phyloP scores from a whole-genome alignment of 2,888 invertebrate species.

The Amiota mariae region DNA sequence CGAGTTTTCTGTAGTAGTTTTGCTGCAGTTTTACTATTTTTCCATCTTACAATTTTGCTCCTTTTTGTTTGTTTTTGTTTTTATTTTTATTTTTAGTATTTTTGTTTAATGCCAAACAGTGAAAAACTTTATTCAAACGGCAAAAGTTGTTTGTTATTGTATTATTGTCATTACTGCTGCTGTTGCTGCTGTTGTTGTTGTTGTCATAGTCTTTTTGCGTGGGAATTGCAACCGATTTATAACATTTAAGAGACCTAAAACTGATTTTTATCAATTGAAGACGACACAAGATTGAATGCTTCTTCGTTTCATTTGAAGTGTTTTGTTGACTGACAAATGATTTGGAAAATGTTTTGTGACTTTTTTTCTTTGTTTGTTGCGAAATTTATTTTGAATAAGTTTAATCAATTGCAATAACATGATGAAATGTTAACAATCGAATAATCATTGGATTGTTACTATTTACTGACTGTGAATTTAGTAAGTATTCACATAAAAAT shows the following conservation, averaged over 20 bases:
- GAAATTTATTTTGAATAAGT: no score
- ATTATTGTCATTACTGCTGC: background rate
- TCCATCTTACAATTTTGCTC: no score
- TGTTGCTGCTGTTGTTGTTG: background rate
- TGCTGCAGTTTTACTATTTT: no score
- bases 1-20: background rate
- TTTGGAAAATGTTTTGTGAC: slow-evolving; percentile 21
- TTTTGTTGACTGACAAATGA: slow-evolving; percentile 10
- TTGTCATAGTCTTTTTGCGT: slow-evolving; percentile 43
- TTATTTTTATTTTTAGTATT: no score
- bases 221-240: slow-evolving; percentile 64
- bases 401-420: no score
- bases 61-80: no score
- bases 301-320: slow-evolving; percentile 32
- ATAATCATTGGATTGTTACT: no score
- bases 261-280: slow-evolving; percentile 53
- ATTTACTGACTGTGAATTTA: no score
- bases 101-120: slow-evolving; percentile 9
- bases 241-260: slow-evolving; percentile 48
- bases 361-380: no score
- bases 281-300: slow-evolving; percentile 32
- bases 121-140: slow-evolving; percentile 10
- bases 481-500: no score
- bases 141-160: background rate
- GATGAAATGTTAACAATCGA: no score